These are phyloP conservation scores for Anolis sagrei DNA, from an alignment of 2,113 vertebrate genomes.

Conservation along the genomic window DNA sequence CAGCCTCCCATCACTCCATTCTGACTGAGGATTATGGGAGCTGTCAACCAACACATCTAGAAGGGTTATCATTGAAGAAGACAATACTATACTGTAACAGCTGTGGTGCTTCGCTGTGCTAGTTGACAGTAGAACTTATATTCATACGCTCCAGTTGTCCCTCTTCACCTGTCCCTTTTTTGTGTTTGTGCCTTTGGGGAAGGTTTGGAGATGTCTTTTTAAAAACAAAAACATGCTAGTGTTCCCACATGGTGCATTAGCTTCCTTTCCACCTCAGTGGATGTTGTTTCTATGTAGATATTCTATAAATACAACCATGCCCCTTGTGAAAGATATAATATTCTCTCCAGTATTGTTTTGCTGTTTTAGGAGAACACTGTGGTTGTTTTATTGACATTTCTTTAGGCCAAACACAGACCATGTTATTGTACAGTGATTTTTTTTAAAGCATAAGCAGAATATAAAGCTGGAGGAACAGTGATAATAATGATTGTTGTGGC, in stretches of 20 bases:
- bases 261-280: background rate
- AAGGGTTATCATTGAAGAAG: background rate
- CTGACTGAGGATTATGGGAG: background rate
- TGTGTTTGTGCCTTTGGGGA: background rate
- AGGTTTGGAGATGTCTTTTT: background rate
- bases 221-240: background rate
- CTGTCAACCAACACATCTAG: background rate
- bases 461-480: background rate
- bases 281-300: background rate
- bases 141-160: background rate
- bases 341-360: background rate
- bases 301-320: background rate
- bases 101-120: background rate
- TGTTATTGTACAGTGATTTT: background rate
- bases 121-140: background rate
- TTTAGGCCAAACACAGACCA: background rate
- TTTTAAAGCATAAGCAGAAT: background rate
- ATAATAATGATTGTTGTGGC: too few species aligned
- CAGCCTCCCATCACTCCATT: background rate
- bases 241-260: background rate
- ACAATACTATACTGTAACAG: background rate
- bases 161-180: background rate
- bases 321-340: background rate
- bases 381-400: background rate
- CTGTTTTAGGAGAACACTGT: background rate